phyloP scores from a whole-genome alignment of 2,888 invertebrate genomes.

The Microctonus brassicae region DNA sequence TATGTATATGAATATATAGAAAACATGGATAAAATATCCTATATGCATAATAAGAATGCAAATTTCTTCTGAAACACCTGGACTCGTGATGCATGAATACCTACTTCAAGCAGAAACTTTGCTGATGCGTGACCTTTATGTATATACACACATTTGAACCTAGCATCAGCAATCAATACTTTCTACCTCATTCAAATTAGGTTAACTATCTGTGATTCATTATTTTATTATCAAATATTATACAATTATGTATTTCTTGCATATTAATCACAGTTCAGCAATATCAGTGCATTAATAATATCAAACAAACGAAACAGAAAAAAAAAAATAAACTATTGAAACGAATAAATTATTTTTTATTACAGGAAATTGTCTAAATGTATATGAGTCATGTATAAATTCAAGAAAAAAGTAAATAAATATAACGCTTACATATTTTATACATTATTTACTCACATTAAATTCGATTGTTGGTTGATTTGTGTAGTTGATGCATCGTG shows the following conservation, averaged over 20 bases:
- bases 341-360: not conserved
- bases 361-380: not conserved
- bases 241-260: not conserved
- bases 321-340: not conserved
- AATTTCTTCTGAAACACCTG: conserved; percentile 37
- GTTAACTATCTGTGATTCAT: not conserved
- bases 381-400: not conserved
- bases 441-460: not conserved
- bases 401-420: not conserved
- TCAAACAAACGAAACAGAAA: not conserved
- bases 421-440: not conserved
- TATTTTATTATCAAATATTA: not conserved
- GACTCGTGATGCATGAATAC: conserved; percentile 2
- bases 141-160: not conserved
- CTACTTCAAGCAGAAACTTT: conserved; percentile 11
- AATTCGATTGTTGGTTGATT: not conserved
- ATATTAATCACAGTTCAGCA: not conserved
- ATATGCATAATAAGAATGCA: conserved; percentile 37
- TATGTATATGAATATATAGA: not conserved
- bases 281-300: not conserved
- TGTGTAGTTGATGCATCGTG: not conserved
- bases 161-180: not conserved
- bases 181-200: not conserved
- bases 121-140: conserved; percentile 23
- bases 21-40: not conserved